These are phyloP conservation scores for Drosophila anomelani DNA, from an alignment of 2,888 invertebrate species.

Conservation along the genomic window DNA sequence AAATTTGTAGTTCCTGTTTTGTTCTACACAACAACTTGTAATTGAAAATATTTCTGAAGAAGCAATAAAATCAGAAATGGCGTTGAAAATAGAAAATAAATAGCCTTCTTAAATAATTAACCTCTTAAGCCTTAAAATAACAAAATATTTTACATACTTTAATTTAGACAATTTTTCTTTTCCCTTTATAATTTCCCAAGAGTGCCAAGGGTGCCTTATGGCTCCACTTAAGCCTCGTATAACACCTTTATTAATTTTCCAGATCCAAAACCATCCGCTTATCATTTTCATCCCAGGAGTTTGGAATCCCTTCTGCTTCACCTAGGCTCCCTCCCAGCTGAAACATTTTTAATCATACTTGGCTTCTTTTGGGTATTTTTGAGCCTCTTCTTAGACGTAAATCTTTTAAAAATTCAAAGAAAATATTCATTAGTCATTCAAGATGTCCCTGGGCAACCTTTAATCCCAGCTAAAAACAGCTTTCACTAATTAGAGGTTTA, in stretches of 20 bases:
- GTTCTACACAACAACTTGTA: background rate
- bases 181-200: background rate
- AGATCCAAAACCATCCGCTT: slow-evolving; percentile 17
- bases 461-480: slow-evolving; percentile 39
- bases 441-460: slow-evolving; percentile 42
- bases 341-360: slow-evolving; percentile 24
- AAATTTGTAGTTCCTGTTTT: background rate
- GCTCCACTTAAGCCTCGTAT: background rate
- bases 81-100: no score
- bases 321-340: background rate
- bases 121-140: no score
- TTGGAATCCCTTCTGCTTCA: background rate
- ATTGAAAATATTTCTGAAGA: background rate
- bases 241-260: slow-evolving; percentile 12
- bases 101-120: no score
- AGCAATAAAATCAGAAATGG: background rate
- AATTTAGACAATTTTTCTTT: no score
- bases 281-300: background rate
- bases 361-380: background rate
- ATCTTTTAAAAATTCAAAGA: slow-evolving; percentile 40
- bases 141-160: no score
- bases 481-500: slow-evolving; percentile 47
- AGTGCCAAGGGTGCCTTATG: background rate
- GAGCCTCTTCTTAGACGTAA: slow-evolving; percentile 15
- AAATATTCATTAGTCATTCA: slow-evolving; percentile 37